These are phyloP conservation scores for Ormyrus thymus DNA, from an alignment of 2,888 invertebrate species.

Conservation along the genomic window DNA sequence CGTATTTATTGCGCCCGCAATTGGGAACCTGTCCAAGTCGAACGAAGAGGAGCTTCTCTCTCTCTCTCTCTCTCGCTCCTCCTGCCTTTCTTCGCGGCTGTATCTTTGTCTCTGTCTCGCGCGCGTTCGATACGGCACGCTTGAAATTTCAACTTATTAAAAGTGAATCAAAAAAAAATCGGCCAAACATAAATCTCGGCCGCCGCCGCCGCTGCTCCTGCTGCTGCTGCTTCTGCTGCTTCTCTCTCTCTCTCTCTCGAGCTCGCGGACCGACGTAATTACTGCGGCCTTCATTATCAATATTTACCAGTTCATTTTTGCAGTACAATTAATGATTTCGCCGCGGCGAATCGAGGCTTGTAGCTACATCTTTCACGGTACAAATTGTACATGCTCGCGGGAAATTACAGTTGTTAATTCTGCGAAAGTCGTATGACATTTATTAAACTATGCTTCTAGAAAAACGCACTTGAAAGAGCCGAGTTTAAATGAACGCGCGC, in stretches of 20 bases:
- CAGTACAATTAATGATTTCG: slow-evolving; percentile 48
- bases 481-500: too few species aligned
- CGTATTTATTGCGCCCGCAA: slow-evolving; percentile 71
- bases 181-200: slow-evolving; percentile 46
- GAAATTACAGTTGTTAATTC: slow-evolving; percentile 17
- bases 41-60: slow-evolving; percentile 53
- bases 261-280: slow-evolving; percentile 25
- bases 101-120: slow-evolving; percentile 42
- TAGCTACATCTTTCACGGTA: slow-evolving; percentile 11
- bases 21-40: slow-evolving; percentile 72
- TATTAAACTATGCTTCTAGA: neutral
- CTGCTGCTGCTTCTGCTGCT: too few species aligned
- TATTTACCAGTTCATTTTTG: slow-evolving; percentile 53
- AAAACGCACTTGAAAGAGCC: too few species aligned
- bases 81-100: slow-evolving; percentile 56
- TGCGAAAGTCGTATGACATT: neutral
- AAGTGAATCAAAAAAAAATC: slow-evolving; percentile 36
- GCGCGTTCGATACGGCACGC: slow-evolving; percentile 27
- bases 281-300: slow-evolving; percentile 53
- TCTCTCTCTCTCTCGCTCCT: slow-evolving; percentile 46
- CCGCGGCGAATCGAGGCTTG: neutral
- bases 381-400: slow-evolving; percentile 20
- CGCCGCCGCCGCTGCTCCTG: slow-evolving; percentile 12
- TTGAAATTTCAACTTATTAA: slow-evolving; percentile 52
- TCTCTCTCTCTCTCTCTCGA: too few species aligned